phyloP scores from a whole-genome alignment of 2,888 invertebrate genomes.

The Lamproptera curius region DNA sequence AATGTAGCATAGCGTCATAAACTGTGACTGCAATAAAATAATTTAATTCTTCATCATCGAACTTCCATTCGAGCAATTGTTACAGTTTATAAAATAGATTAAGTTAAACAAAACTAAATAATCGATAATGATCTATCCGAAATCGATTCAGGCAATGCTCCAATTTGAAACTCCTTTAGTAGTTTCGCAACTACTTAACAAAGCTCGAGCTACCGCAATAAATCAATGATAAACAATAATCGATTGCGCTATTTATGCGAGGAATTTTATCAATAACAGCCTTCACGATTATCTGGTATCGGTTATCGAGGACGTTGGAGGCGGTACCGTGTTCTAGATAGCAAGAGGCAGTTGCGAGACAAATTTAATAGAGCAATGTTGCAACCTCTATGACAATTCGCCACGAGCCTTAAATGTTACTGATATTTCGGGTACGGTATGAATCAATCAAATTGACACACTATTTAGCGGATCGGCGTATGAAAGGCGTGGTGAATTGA shows the following conservation, averaged over 20 bases:
- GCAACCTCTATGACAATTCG: constrained; percentile 42
- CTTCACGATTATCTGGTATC: constrained; percentile 25
- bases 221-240: constrained; percentile 17
- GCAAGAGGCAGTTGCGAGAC: constrained; percentile 41
- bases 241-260: constrained; percentile 25
- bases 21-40: no score
- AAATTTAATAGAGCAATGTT: constrained; percentile 48
- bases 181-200: no score
- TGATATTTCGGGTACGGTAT: constrained; percentile 40
- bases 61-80: no score
- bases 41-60: no score
- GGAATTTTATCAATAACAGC: constrained; percentile 27
- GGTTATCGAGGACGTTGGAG: constrained; percentile 21
- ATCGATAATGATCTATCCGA: no score
- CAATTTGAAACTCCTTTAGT: no score
- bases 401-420: constrained; percentile 35
- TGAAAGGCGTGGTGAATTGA: constrained; percentile 15
- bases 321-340: constrained; percentile 30
- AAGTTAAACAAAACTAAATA: no score
- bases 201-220: constrained; percentile 1
- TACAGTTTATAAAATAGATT: no score
- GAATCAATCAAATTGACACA: constrained; percentile 42
- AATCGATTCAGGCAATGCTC: no score
- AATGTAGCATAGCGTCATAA: no score
- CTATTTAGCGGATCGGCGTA: constrained; percentile 30